These are phyloP conservation scores for Bombycilla garrulus DNA, from an alignment of 2,113 vertebrate genomes.

Conservation along the genomic window DNA sequence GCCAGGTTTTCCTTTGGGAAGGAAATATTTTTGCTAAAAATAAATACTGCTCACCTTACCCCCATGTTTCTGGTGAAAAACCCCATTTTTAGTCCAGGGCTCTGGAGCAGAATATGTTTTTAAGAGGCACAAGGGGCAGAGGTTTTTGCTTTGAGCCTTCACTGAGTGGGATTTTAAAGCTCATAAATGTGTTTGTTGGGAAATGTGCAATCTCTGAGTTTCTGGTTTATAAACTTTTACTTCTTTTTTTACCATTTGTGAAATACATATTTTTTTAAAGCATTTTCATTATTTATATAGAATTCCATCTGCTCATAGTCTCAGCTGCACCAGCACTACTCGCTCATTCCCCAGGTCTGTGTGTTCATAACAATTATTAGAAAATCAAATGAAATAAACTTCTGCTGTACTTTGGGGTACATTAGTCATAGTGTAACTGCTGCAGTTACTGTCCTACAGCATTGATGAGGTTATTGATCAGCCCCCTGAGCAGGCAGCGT, in stretches of 20 bases:
- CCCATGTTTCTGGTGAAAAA: neutral
- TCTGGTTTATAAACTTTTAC: neutral
- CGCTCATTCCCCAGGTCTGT: neutral
- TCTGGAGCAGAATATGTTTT: neutral
- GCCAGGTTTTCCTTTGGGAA: neutral
- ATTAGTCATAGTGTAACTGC: neutral
- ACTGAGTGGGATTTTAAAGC: neutral
- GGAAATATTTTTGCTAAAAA: neutral
- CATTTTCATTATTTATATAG: neutral
- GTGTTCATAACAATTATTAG: neutral
- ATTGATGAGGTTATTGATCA: neutral
- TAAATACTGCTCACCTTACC: neutral
- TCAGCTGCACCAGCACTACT: neutral
- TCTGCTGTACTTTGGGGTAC: neutral
- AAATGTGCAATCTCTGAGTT: neutral
- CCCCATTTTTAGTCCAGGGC: neutral
- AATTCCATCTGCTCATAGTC: neutral
- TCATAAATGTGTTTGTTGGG: neutral
- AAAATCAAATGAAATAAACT: constrained; percentile 27
- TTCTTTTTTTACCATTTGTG: neutral
- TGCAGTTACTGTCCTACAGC: fast-evolving
- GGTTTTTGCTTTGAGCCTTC: neutral
- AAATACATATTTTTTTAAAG: neutral
- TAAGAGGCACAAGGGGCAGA: neutral
- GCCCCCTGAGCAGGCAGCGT: neutral